phyloP scores from a whole-genome alignment of 2,797 vertebrate genomes.

The Platyrinchus mystaceus region DNA sequence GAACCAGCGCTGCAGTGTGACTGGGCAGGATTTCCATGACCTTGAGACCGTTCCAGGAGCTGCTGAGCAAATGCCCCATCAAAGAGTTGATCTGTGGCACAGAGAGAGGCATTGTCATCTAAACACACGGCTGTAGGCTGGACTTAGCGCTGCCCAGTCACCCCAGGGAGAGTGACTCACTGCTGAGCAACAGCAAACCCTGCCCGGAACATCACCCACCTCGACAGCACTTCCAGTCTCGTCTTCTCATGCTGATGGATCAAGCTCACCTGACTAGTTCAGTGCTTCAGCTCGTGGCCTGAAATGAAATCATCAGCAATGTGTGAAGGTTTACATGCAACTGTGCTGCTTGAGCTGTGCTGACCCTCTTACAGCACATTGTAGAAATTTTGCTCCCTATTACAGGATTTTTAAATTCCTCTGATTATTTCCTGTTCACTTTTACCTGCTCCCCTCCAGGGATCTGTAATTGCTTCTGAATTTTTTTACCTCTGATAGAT shows the following conservation, averaged over 20 bases:
- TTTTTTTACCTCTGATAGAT: constrained; percentile 2
- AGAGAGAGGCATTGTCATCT: neutral
- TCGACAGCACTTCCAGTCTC: neutral
- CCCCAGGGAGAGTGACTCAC: neutral
- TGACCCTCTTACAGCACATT: neutral
- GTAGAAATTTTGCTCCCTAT: neutral
- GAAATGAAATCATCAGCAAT: neutral
- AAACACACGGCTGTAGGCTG: neutral
- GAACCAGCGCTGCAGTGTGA: neutral
- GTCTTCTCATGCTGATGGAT: neutral
- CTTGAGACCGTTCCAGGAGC: neutral
- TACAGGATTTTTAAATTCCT: constrained; percentile 9
- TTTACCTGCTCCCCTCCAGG: neutral
- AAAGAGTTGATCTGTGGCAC: neutral
- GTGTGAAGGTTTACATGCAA: neutral
- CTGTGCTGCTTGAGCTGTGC: neutral
- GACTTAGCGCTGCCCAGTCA: neutral
- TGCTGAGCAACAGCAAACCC: neutral
- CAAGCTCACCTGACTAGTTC: neutral
- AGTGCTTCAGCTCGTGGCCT: neutral
- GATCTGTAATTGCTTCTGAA: neutral
- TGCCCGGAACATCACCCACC: neutral
- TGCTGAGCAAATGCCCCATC: neutral
- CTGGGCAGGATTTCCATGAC: neutral
- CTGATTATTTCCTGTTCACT: neutral